phyloP scores from a whole-genome alignment of 2,113 vertebrate species.

The Pelecanus crispus region DNA sequence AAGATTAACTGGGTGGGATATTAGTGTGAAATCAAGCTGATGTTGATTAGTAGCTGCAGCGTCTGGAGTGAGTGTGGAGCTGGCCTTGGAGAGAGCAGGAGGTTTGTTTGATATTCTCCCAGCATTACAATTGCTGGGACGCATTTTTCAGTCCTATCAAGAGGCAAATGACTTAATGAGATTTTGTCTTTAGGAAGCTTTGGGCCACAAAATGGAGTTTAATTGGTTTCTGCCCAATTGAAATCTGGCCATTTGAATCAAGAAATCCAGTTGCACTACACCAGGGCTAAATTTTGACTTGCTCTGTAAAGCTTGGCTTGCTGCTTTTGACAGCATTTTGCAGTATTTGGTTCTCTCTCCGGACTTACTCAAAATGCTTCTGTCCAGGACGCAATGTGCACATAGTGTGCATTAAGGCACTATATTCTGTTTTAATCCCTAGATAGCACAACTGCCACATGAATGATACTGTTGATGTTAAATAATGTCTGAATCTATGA shows the following conservation, averaged over 20 bases:
- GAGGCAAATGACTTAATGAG: background rate
- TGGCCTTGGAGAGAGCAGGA: background rate
- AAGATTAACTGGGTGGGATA: background rate
- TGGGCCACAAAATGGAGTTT: background rate
- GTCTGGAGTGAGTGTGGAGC: background rate
- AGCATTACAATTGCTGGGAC: background rate
- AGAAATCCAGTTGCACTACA: background rate
- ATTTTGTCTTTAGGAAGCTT: background rate
- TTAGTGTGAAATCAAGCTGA: background rate
- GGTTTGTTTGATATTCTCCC: background rate
- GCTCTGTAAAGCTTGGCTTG: background rate
- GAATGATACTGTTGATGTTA: background rate
- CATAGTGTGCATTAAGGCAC: background rate
- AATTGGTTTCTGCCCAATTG: background rate
- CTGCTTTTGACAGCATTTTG: background rate
- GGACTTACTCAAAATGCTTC: background rate
- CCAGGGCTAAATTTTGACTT: background rate
- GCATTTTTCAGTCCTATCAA: background rate
- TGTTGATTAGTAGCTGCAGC: background rate
- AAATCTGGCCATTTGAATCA: background rate
- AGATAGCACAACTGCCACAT: background rate
- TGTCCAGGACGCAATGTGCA: background rate
- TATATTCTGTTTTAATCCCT: background rate
- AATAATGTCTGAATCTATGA: background rate
- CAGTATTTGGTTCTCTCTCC: background rate